Evolutionary conservation across 2,113 vertebrate genomes (phyloP), one percentile per base, ranked within the genome.

Genomic region (Charina bottae): DNA sequence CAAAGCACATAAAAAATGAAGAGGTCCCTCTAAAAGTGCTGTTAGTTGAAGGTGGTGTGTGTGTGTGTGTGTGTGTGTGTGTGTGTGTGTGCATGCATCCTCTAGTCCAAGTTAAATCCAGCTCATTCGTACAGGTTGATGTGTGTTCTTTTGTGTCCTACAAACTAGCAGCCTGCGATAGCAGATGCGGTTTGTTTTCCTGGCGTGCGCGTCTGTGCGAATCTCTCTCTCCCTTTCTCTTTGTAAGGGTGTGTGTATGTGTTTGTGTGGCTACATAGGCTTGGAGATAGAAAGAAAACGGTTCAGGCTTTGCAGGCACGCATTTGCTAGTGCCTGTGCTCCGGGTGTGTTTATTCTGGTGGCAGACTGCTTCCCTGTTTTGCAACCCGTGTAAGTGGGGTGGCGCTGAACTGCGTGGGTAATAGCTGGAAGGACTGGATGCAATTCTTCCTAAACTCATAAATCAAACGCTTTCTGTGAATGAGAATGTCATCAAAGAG

Each of bases 391-490:
- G 37, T 91, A 0, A 91, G 90, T n/a, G 62, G 88, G 87, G 72
- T 85, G 96, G 93, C 94, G 95, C 96, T 46, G 92, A 93, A 94
- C 26, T 93, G 96, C 94, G 93, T 96, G 93, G 95, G 96, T 95
- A 97, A 95, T 96, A 96, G 96, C 97, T 97, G 96, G 92, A 97
- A 97, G 95, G 96, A 95, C 94, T 97, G 96, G 96, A 96, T 94
- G 95, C 92, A 93, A 96, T 97, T 97, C 97, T 98, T 98, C 97
- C 98, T 98, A 97, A 98, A 98, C 98, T 97, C 98, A 99, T 99
- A 99, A 99, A 99, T 99, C 99, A 99, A 98, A 97, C 96, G 96
- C 97, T 98, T 98, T 99, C 98, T 98, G 98, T 98, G 98, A 99
- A 99, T 98, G 98, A 98, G 98, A 98, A 98, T 99, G 98, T 98